A percentile compares a stretch with the other conserved stretches of the same genome.
phyloP scores from a whole-genome alignment of 2,888 invertebrate genomes.

The Panorpa germanica region DNA sequence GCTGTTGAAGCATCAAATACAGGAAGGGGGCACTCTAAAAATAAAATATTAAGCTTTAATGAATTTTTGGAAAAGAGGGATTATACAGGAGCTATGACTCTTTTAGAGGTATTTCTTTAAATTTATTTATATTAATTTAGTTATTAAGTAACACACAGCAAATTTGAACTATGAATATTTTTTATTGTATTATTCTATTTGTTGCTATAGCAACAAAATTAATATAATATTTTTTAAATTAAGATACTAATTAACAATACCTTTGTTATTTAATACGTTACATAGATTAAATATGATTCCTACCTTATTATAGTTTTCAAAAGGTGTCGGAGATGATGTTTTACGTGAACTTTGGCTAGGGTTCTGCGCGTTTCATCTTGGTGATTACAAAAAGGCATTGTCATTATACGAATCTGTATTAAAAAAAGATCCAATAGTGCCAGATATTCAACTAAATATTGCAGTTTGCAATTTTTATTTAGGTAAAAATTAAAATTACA shows the following conservation, averaged over 20 bases:
- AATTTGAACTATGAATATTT: too few relatives aligned
- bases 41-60: constrained; percentile 60
- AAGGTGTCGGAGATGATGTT: constrained; percentile 14
- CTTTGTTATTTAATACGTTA: too few relatives aligned
- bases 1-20: too few relatives aligned
- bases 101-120: constrained; percentile 53
- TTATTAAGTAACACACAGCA: too few relatives aligned
- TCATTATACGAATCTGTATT: constrained; percentile 43
- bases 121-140: constrained; percentile 1
- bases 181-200: too few relatives aligned
- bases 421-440: constrained; percentile 30
- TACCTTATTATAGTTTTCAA: constrained; percentile 5
- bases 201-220: too few relatives aligned
- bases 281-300: too few relatives aligned
- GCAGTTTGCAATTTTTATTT: constrained; percentile 93
- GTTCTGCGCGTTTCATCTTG: constrained; percentile 90
- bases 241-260: too few relatives aligned
- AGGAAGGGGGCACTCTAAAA: constrained; percentile 22
- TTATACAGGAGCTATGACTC: constrained; percentile 84
- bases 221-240: too few relatives aligned
- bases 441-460: constrained; percentile 55
- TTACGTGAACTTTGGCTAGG: constrained; percentile 71
- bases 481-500: constrained; percentile 33
- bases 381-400: constrained; percentile 73
- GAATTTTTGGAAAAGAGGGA: constrained; percentile 80